Conservation (phyloP, 2,113 vertebrate genomes). For the Rhabdomys dilectus region DNA sequence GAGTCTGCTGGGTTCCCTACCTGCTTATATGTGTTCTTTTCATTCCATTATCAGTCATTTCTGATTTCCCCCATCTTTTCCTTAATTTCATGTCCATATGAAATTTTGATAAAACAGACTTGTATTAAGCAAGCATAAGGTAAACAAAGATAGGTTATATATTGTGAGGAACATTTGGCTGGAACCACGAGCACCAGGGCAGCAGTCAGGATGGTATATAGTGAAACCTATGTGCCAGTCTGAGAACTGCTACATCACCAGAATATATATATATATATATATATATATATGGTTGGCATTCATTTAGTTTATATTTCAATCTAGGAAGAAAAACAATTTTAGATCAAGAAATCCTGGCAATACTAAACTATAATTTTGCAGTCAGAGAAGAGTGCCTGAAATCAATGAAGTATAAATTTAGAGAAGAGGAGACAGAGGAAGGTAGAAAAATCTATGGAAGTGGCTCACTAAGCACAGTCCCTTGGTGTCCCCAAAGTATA, state of each 20-base stretch:
- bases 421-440: background rate
- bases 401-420: background rate
- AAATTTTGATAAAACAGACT: background rate
- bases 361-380: background rate
- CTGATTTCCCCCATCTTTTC: background rate
- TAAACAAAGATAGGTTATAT: background rate
- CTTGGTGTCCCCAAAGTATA: background rate
- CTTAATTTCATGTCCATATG: background rate
- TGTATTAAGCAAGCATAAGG: background rate
- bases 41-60: background rate
- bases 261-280: background rate
- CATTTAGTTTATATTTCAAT: background rate
- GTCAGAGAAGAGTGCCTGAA: background rate
- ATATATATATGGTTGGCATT: background rate
- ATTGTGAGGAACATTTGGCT: background rate
- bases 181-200: background rate
- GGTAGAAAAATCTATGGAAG: background rate
- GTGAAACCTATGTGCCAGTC: background rate
- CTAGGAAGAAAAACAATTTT: background rate
- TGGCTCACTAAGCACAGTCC: background rate
- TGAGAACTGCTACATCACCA: background rate
- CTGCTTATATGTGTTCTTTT: background rate
- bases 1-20: background rate
- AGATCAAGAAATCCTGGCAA: background rate
- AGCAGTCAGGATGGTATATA: background rate